Conservation (phyloP, 2,797 vertebrate genomes). For the Okamejei kenojei region DNA sequence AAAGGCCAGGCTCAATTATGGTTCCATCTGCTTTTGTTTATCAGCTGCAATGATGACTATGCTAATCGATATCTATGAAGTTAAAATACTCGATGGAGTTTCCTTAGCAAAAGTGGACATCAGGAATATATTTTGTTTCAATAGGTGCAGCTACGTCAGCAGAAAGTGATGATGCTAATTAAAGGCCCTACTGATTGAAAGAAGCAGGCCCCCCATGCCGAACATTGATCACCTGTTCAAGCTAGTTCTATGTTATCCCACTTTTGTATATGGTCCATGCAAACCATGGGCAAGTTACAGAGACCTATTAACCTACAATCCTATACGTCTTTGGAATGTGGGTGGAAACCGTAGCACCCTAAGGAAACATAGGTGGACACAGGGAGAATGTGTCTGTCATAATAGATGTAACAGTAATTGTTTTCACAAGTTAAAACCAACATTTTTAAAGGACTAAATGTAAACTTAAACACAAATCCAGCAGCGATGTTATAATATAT, state of each 20-base stretch:
- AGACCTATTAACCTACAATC: too few species aligned
- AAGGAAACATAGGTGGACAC: too few species aligned
- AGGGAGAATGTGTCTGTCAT: too few species aligned
- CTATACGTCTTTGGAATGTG: too few species aligned
- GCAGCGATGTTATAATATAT: not conserved
- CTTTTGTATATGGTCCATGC: too few species aligned
- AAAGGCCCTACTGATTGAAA: not conserved
- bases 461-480: not conserved
- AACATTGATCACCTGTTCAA: too few species aligned
- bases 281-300: too few species aligned
- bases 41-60: not conserved
- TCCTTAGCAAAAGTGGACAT: not conserved
- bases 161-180: not conserved
- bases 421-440: not conserved
- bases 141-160: not conserved
- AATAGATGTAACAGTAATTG: not conserved
- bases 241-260: too few species aligned
- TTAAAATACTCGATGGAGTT: not conserved
- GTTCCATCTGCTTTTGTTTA: not conserved
- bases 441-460: not conserved
- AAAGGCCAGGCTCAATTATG: not conserved
- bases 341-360: too few species aligned
- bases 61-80: not conserved
- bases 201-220: too few species aligned
- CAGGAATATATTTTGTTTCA: not conserved